Percentiles rank a stretch among this genome's conserved stretches.
These are phyloP conservation scores for Lateolabrax maculatus DNA, from an alignment of 2,797 vertebrate genomes.

Conservation along the genomic window DNA sequence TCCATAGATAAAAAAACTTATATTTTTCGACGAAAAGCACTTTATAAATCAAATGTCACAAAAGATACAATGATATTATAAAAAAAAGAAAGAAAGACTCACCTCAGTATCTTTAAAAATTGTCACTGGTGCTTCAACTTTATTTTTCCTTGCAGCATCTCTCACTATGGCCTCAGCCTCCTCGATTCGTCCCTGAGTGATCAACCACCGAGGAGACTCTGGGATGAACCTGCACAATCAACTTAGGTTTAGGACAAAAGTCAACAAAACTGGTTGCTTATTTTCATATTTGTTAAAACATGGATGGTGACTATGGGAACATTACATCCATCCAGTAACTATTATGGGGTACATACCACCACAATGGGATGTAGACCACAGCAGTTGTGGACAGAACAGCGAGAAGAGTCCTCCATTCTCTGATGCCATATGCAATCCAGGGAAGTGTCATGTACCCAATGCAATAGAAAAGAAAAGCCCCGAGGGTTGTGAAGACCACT, in stretches of 20 bases:
- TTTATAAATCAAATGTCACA: not conserved
- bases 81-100: conserved; percentile 10
- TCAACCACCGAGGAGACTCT: conserved; percentile 85
- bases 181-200: conserved; percentile 80
- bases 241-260: not conserved
- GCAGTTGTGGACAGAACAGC: conserved; percentile 86
- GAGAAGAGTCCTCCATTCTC: conserved; percentile 91
- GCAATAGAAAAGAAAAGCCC: conserved; percentile 92
- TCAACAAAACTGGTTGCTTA: not conserved
- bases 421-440: conserved; percentile 89
- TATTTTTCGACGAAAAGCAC: not conserved
- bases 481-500: conserved; percentile 91
- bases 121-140: conserved; percentile 72
- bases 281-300: not conserved
- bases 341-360: conserved; percentile 87
- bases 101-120: conserved; percentile 83
- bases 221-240: conserved; percentile 81
- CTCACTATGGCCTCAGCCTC: conserved; percentile 83
- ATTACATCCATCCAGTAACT: not conserved
- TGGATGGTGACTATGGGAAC: not conserved
- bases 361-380: conserved; percentile 88
- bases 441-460: conserved; percentile 94
- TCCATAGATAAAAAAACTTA: not conserved
- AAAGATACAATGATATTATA: not conserved
- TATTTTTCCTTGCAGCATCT: conserved; percentile 81